A percentile compares a stretch with the other conserved stretches of the same genome.
Conservation (phyloP, 2,888 invertebrate genomes). For the Xiphydria camelus region DNA sequence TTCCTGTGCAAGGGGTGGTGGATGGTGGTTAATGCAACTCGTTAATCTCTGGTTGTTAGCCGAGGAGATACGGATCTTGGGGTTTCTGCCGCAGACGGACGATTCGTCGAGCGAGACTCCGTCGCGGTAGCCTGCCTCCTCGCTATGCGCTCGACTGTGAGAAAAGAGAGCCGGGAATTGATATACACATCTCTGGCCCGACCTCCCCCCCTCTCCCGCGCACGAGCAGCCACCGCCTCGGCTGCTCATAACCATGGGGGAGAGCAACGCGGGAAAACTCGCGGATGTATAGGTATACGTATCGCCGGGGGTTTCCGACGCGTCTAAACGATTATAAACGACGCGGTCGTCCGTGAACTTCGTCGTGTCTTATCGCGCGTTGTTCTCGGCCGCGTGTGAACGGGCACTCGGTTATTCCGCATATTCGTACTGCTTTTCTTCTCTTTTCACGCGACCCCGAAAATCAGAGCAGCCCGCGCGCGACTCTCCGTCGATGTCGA, state of each 20-base stretch:
- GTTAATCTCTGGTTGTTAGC: slow-evolving; percentile 53
- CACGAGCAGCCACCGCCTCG: slow-evolving; percentile 21
- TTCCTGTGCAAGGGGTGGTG: slow-evolving; percentile 40
- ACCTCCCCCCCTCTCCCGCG: slow-evolving; percentile 18
- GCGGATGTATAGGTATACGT: slow-evolving; percentile 24
- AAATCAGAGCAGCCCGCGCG: too few species aligned
- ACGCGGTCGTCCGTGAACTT: slow-evolving; percentile 23
- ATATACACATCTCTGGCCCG: too few species aligned
- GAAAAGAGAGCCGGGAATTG: too few species aligned
- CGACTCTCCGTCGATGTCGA: too few species aligned
- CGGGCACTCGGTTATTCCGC: too few species aligned
- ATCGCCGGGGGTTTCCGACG: too few species aligned
- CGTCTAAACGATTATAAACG: slow-evolving; percentile 35
- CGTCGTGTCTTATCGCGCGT: too few species aligned
- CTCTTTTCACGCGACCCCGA: too few species aligned
- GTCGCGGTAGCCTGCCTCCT: slow-evolving; percentile 16
- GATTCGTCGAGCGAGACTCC: slow-evolving; percentile 42
- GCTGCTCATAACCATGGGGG: slow-evolving; percentile 16
- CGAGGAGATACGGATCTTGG: slow-evolving; percentile 49
- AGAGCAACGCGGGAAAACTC: slow-evolving; percentile 10
- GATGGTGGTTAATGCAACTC: slow-evolving; percentile 49
- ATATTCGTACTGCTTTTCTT: too few species aligned
- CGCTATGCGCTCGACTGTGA: too few species aligned
- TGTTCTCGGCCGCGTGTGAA: too few species aligned
- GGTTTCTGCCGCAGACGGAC: slow-evolving; percentile 52